Evolutionary conservation across 2,797 vertebrate genomes (phyloP).

Genomic region (Eleutherodactylus coqui): DNA sequence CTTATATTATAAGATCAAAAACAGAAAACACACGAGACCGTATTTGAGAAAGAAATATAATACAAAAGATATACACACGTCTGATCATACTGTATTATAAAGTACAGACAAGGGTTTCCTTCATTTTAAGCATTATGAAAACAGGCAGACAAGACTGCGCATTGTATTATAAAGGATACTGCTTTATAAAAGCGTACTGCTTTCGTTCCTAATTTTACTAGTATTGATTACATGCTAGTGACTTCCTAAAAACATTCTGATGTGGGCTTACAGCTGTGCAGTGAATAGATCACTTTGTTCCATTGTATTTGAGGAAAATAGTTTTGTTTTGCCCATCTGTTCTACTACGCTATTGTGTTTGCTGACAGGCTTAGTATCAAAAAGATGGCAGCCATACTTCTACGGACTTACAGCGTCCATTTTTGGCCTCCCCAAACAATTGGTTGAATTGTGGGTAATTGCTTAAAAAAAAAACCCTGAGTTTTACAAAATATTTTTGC

Average conservation of each 20-base stretch:
- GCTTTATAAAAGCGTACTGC: conserved; percentile 32
- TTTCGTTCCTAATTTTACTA: background rate
- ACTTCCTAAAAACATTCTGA: background rate
- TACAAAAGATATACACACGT: conserved; percentile 31
- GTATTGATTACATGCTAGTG: too few species aligned
- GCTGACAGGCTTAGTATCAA: background rate
- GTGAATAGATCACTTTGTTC: background rate
- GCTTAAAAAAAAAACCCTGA: background rate
- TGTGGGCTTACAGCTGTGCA: background rate
- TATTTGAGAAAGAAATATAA: background rate
- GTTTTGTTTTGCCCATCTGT: too few species aligned
- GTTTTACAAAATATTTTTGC: background rate
- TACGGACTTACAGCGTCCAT: background rate
- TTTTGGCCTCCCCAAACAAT: too few species aligned
- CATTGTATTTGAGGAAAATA: too few species aligned
- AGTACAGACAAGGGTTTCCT: conserved; percentile 53
- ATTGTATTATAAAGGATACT: background rate
- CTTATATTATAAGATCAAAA: too few species aligned
- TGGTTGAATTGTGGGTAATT: background rate
- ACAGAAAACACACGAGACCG: background rate
- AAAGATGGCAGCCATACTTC: background rate
- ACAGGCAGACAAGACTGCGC: conserved; percentile 3
- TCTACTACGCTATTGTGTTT: too few species aligned
- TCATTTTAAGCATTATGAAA: conserved; percentile 54
- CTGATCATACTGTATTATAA: conserved; percentile 15